These are phyloP conservation scores for Halichoerus grypus DNA, from an alignment of 2,113 vertebrate species.

Conservation along the genomic window DNA sequence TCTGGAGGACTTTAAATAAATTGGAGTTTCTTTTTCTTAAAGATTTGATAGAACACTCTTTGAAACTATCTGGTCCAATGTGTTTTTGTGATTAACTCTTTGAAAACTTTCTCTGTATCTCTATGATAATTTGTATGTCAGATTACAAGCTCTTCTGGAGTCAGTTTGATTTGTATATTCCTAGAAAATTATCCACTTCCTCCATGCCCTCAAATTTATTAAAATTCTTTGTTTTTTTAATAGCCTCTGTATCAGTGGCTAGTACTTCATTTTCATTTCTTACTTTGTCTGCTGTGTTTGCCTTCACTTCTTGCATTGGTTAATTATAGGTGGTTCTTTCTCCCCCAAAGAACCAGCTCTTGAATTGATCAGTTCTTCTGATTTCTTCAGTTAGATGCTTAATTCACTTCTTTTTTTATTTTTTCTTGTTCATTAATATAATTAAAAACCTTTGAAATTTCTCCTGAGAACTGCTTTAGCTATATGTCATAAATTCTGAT, in stretches of 20 bases:
- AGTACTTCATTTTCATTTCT: background rate
- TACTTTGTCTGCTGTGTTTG: background rate
- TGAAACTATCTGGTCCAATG: background rate
- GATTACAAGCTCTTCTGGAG: background rate
- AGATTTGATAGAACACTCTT: background rate
- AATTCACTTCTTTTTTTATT: background rate
- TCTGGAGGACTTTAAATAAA: background rate
- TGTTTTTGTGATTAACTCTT: background rate
- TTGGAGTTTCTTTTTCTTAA: background rate
- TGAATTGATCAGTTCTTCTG: background rate
- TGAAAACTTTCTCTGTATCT: background rate
- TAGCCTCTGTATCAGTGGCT: background rate
- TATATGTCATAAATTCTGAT: background rate
- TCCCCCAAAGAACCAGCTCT: background rate
- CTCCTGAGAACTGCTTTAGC: background rate
- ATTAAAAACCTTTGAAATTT: conserved; percentile 22
- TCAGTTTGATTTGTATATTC: background rate
- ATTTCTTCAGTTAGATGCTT: conserved; percentile 6
- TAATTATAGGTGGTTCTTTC: background rate
- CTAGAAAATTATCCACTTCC: conserved; percentile 1
- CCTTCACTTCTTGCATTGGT: background rate
- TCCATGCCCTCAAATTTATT: conserved; percentile 22
- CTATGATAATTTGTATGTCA: background rate
- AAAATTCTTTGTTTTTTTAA: conserved; percentile 22
- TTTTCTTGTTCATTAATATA: background rate